Percentiles rank a stretch among this genome's conserved stretches.
Conservation (phyloP, 2,797 vertebrate genomes). For the Lycodopsis pacificus region DNA sequence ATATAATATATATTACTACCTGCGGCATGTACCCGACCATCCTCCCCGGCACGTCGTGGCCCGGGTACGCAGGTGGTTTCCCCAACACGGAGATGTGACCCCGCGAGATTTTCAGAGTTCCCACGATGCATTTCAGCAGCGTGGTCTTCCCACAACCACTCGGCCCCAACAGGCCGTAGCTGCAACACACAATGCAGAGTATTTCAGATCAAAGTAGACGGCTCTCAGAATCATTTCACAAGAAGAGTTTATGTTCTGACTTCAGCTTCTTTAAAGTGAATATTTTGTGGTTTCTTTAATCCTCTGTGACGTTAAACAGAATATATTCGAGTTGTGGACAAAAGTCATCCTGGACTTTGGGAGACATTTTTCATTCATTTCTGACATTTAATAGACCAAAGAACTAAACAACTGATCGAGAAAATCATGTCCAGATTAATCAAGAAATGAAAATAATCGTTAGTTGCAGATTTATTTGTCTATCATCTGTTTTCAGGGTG, state of each 20-base stretch:
- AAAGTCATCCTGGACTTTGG: not conserved
- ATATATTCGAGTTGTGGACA: no score
- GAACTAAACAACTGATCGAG: not conserved
- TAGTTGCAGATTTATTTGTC: not conserved
- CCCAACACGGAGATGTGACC: conserved; percentile 85
- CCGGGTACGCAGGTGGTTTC: conserved; percentile 85
- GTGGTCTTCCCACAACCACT: conserved; percentile 89
- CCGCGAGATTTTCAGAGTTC: conserved; percentile 84
- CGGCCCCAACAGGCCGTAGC: conserved; percentile 86
- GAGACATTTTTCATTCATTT: not conserved
- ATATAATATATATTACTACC: conserved; percentile 71
- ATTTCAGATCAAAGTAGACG: not conserved
- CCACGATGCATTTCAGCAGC: conserved; percentile 86
- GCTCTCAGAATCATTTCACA: not conserved
- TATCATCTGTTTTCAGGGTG: not conserved
- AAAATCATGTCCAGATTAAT: not conserved
- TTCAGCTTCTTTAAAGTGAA: not conserved
- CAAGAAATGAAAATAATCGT: not conserved
- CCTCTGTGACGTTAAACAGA: not conserved
- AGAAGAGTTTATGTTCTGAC: not conserved
- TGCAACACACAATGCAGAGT: conserved; percentile 46
- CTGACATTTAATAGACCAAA: not conserved
- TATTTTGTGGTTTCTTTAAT: not conserved
- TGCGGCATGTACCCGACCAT: conserved; percentile 90
- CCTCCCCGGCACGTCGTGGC: conserved; percentile 84